A percentile compares a stretch with the other conserved stretches of the same genome.
These are phyloP conservation scores for Halcyon senegalensis DNA, from an alignment of 2,113 vertebrate genomes.

Conservation along the genomic window DNA sequence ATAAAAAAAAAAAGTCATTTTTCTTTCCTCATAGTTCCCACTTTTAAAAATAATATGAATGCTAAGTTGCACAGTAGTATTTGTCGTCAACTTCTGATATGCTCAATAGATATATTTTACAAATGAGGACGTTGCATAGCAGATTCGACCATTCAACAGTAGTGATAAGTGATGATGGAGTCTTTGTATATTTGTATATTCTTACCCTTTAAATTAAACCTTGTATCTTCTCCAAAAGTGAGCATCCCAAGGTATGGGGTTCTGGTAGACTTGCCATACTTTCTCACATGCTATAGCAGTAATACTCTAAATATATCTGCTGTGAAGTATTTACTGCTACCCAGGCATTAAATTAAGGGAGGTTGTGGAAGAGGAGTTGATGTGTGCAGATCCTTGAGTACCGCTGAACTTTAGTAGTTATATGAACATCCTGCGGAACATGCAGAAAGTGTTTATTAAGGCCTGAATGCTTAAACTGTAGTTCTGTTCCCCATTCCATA, in stretches of 20 bases:
- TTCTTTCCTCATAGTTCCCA: too few relatives aligned
- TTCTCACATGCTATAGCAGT: not conserved
- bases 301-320: not conserved
- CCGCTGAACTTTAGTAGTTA: not conserved
- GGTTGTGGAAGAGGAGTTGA: not conserved
- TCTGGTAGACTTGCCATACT: not conserved
- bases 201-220: too few relatives aligned
- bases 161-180: too few relatives aligned
- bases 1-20: too few relatives aligned
- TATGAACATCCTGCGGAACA: not conserved
- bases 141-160: too few relatives aligned
- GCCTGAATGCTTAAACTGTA: not conserved
- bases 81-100: too few relatives aligned
- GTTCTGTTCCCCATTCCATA: not conserved
- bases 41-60: too few relatives aligned
- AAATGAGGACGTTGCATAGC: too few relatives aligned
- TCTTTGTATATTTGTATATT: too few relatives aligned
- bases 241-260: not conserved
- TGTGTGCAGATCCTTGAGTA: not conserved
- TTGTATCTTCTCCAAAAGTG: too few relatives aligned
- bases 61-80: too few relatives aligned
- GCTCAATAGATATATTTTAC: too few relatives aligned
- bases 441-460: not conserved
- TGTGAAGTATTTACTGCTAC: not conserved
- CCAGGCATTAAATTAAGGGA: not conserved